These are phyloP conservation scores for Ooceraea biroi DNA, from an alignment of 1,140 invertebrate genomes.

Conservation along the genomic window DNA sequence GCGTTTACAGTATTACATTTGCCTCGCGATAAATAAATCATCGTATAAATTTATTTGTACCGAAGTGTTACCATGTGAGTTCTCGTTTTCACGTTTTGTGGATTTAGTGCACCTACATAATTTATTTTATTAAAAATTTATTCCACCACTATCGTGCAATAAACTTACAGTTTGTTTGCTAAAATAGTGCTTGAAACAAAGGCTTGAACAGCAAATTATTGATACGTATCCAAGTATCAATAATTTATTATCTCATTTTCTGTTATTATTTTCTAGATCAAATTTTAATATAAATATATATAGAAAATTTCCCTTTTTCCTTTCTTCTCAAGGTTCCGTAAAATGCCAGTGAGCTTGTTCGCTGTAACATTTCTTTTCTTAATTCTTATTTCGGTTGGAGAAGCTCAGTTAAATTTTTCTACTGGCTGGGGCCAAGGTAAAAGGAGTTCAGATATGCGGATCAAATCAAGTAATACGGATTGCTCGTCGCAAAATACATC, in stretches of 20 bases:
- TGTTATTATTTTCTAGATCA: too few relatives aligned
- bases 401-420: slow-evolving; percentile 83
- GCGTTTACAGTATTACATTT: not conserved
- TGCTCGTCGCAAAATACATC: slow-evolving; percentile 27
- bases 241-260: not conserved
- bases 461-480: slow-evolving; percentile 51
- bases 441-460: slow-evolving; percentile 70
- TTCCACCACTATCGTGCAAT: not conserved
- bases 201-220: not conserved
- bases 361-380: slow-evolving; percentile 68
- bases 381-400: slow-evolving; percentile 57
- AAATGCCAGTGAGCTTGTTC: slow-evolving; percentile 55
- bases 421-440: slow-evolving; percentile 82
- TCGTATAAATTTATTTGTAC: not conserved
- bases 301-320: not conserved
- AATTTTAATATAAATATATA: not conserved
- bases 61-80: slow-evolving; percentile 57
- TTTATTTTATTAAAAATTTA: not conserved
- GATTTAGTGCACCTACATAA: not conserved
- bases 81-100: not conserved
- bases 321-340: slow-evolving; percentile 63
- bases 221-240: not conserved
- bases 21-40: not conserved
- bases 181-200: slow-evolving; percentile 5
- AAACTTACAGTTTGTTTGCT: not conserved